These are phyloP conservation scores for Caprella mutica DNA, from an alignment of 2,888 invertebrate genomes.

Conservation along the genomic window DNA sequence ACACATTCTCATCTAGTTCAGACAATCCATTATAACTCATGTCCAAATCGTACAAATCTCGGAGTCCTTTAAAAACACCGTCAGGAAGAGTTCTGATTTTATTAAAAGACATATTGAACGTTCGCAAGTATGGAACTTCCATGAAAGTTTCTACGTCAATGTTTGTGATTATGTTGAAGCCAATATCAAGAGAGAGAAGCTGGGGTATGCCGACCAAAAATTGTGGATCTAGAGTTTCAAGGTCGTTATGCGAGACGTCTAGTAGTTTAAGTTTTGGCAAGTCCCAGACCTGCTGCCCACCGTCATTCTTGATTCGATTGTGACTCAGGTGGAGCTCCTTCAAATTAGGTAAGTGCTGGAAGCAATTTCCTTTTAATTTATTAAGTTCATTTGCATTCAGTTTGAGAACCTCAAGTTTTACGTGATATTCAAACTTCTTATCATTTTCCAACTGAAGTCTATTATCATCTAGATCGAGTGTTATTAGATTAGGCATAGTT, in stretches of 20 bases:
- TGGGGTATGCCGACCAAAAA: conserved; percentile 21
- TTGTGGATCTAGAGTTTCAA: conserved; percentile 4
- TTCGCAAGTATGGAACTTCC: conserved; percentile 57
- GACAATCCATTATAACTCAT: conserved; percentile 63
- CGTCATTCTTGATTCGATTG: conserved; percentile 30
- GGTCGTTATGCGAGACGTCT: conserved; percentile 35
- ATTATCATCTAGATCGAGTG: conserved; percentile 34
- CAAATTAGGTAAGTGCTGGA: conserved; percentile 52
- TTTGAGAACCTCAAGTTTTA: conserved; percentile 28
- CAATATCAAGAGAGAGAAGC: conserved; percentile 47
- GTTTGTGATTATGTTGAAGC: conserved; percentile 58
- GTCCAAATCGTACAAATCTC: conserved; percentile 57
- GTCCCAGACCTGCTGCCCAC: conserved; percentile 20
- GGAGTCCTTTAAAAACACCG: conserved; percentile 49
- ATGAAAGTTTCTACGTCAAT: conserved; percentile 58
- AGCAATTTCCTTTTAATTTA: conserved; percentile 25
- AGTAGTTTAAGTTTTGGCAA: conserved; percentile 30
- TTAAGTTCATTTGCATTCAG: conserved; percentile 33
- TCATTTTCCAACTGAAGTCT: conserved; percentile 10
- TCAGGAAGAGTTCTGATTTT: conserved; percentile 56
- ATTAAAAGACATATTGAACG: conserved; percentile 63
- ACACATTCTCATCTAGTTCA: conserved; percentile 40
- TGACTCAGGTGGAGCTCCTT: conserved; percentile 53
- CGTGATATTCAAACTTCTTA: conserved; percentile 11
- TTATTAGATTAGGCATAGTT: conserved; percentile 19